phyloP scores from a whole-genome alignment of 2,797 vertebrate genomes.

The Uromys caudimaculatus region DNA sequence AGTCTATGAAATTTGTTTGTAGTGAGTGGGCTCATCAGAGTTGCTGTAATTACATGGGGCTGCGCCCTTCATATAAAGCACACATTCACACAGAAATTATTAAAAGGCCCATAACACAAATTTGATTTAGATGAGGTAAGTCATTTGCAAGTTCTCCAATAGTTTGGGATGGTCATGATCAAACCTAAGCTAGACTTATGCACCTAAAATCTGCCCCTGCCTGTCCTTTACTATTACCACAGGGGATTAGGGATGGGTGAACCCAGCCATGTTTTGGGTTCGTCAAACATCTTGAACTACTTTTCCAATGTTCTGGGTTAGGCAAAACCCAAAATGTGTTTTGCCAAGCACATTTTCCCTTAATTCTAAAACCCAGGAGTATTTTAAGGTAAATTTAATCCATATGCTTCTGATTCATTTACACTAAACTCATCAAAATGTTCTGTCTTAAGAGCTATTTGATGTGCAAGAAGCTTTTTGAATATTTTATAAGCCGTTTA shows the following conservation, averaged over 20 bases:
- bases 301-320: slow-evolving; percentile 85
- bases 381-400: slow-evolving; percentile 86
- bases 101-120: slow-evolving; percentile 27
- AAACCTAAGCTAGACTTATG: slow-evolving; percentile 71
- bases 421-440: slow-evolving; percentile 84
- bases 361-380: slow-evolving; percentile 85
- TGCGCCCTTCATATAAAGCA: slow-evolving; percentile 57
- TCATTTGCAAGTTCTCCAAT: slow-evolving; percentile 64
- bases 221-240: slow-evolving; percentile 80
- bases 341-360: slow-evolving; percentile 85
- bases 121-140: slow-evolving; percentile 67
- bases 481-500: slow-evolving; percentile 79
- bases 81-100: neutral
- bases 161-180: slow-evolving; percentile 62
- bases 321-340: slow-evolving; percentile 84
- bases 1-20: neutral
- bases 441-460: slow-evolving; percentile 81
- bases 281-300: slow-evolving; percentile 84
- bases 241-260: slow-evolving; percentile 78
- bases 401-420: slow-evolving; percentile 85
- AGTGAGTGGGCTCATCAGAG: neutral
- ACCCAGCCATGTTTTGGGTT: slow-evolving; percentile 82
- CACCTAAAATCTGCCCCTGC: slow-evolving; percentile 74
- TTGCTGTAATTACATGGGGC: neutral
- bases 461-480: slow-evolving; percentile 79